A percentile compares a stretch with the other conserved stretches of the same genome.
Conservation (phyloP, 2,113 vertebrate genomes). For the Hemicordylus capensis region DNA sequence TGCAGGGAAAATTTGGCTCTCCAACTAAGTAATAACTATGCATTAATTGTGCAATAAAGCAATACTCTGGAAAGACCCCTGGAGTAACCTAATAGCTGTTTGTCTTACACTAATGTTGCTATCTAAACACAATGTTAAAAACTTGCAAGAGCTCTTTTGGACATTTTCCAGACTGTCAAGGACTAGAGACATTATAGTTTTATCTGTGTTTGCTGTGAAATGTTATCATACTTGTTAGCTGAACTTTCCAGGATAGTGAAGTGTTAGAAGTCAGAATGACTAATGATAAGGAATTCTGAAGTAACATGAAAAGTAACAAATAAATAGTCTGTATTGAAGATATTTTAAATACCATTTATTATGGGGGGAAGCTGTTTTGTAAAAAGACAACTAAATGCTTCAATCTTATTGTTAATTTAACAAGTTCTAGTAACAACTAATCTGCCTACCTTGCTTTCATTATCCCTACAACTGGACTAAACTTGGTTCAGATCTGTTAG, state of each 20-base stretch:
- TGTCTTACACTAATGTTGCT: constrained; percentile 24
- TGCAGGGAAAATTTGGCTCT: not conserved
- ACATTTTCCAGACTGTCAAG: constrained; percentile 57
- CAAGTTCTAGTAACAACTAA: no score
- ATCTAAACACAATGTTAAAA: constrained; percentile 36
- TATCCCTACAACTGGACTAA: no score
- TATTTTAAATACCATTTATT: not conserved
- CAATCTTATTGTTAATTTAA: not conserved
- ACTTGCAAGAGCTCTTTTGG: constrained; percentile 38
- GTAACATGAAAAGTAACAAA: constrained; percentile 3
- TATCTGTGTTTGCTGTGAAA: constrained; percentile 45
- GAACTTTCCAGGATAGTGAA: constrained; percentile 48
- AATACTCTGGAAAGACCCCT: constrained; percentile 24
- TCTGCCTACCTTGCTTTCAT: no score
- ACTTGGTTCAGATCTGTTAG: no score
- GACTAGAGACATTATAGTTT: constrained; percentile 34
- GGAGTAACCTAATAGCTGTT: constrained; percentile 25
- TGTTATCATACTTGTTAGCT: constrained; percentile 24
- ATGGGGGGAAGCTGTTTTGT: not conserved
- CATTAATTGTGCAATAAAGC: not conserved
- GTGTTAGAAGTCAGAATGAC: constrained; percentile 46
- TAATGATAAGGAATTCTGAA: constrained; percentile 9
- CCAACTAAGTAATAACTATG: not conserved
- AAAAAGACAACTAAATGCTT: constrained; percentile 7
- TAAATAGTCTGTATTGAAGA: not conserved